Evolutionary conservation across 2,113 vertebrate genomes (phyloP), one percentile per base, ranked within the genome.

Genomic region (Motacilla tschutschensis): DNA sequence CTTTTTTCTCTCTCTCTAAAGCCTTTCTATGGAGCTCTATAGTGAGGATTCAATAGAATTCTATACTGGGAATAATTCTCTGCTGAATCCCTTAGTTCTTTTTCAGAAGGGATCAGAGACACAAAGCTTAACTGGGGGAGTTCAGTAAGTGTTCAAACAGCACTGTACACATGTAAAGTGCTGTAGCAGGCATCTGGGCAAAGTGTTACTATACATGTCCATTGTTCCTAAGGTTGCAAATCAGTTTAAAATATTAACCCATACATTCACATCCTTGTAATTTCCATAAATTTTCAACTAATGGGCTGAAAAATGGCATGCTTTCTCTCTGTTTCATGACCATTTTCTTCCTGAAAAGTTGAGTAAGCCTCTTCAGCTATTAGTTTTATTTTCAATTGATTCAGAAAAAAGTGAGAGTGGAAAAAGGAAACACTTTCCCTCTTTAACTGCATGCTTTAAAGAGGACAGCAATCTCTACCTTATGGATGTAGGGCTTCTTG

Each of bases 41-140:
- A 60, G 60, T 35, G 17, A 7, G 21, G 13, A 75, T 80, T 87
- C 66, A 80, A 18, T 25, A 65, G 57, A 57, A 78, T 80, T 87
- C 38, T 85, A 22, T 54, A 67, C 51, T 26, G 35, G 41, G 31
- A 85, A 64, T 92, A 83, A 78, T 75, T 83, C 50, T 92, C 50
- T 75, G 40, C 46, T 85, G 47, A 78, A 70, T 88, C 85, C 54
- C 43, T 79, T 43, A 47, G 29, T 31, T 63, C n/a, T 85, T 85
- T 93, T 75, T 80, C 58, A 83, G 80, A 75, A 86, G 55, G 50
- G 63, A 94, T 89, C 80, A 88, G 70, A 81, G 38, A 58, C 1
- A 8, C 8, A 38, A 54, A 74, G 66, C 43, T 85, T 88, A 72
- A 54, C 66, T 43, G 40, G 25, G 65, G 19, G 38, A 85, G 62